Evolutionary conservation across 2,888 invertebrate genomes (phyloP), one percentile per base, ranked within the genome.

Genomic region (Athrips mouffetella): DNA sequence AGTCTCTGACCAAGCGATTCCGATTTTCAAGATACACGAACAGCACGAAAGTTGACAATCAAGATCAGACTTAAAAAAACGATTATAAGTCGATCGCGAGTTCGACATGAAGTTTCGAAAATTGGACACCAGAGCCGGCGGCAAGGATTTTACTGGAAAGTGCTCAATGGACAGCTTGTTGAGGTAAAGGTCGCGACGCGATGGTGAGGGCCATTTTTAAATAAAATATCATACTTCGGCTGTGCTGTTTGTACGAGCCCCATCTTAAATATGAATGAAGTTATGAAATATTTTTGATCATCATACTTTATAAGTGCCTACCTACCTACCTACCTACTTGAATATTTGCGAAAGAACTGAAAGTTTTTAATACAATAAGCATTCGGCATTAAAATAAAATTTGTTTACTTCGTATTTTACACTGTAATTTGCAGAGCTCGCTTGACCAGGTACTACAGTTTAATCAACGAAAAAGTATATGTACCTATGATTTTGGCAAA

Each of bases 111-210:
- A 27, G 27, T 41, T 23, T 41, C 27, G 27, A 25, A 27, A 7
- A 23, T 15, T 11, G 37, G 21, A 11, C 20, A 8, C 29, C 11
- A 65, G 64, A 55, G 60, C 44, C 21, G 13, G 21, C 61, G 66
- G 68, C 69, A 70, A 70, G 65, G 67, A 58, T 60, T 61, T 60
- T 15, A 23, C 44, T 60, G 59, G 67, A 70, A 72, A 70, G 65
- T 65, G 53, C 63, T 55, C 44, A 30, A n/a, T 58, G 57, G 45
- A 60, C 60, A 58, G 57, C 63, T 59, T 58, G 60, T 62, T 60
- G 57, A 56, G 57, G 58, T 57, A 71, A 73, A 75, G 72, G 70
- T 73, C 67, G 63, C 50, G 53, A 49, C 13, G 47, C 31, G n/a
- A n/a, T n/a, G n/a, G 29, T 35, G 46, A 45, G 33, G 49, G 46